Evolutionary conservation across 2,113 vertebrate species (phyloP).

Genomic region (Cochlearius cochlearius): DNA sequence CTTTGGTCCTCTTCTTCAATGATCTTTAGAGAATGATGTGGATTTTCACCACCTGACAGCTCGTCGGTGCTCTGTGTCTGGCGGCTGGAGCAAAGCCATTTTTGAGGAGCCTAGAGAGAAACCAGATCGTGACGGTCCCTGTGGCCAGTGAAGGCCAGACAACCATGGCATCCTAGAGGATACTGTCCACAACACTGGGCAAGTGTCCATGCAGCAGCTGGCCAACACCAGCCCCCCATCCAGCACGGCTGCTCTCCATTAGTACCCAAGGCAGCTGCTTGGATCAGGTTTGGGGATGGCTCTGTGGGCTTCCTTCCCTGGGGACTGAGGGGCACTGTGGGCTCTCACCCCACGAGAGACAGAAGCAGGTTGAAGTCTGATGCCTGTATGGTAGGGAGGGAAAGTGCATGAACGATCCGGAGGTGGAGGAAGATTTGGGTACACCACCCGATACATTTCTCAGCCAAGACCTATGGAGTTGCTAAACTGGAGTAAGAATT

Average conservation of each 20-base stretch:
- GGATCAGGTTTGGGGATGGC: neutral
- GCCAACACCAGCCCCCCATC: neutral
- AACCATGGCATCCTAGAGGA: neutral
- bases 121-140: neutral
- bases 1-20: neutral
- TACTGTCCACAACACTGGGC: neutral
- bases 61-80: rapidly evolving
- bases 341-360: neutral
- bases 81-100: rapidly evolving
- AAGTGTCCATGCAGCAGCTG: neutral
- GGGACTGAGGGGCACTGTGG: rapidly evolving
- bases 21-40: rapidly evolving
- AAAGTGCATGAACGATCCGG: neutral
- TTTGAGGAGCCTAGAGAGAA: neutral
- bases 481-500: neutral
- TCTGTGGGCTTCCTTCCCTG: neutral
- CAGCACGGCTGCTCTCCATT: neutral
- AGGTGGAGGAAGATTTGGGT: rapidly evolving
- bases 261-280: neutral
- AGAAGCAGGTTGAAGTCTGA: neutral
- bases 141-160: neutral
- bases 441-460: neutral
- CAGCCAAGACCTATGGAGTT: neutral
- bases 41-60: neutral
- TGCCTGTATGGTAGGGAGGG: neutral